Conservation (phyloP, 2,797 vertebrate species). For the Thripadectes ignobilis region DNA sequence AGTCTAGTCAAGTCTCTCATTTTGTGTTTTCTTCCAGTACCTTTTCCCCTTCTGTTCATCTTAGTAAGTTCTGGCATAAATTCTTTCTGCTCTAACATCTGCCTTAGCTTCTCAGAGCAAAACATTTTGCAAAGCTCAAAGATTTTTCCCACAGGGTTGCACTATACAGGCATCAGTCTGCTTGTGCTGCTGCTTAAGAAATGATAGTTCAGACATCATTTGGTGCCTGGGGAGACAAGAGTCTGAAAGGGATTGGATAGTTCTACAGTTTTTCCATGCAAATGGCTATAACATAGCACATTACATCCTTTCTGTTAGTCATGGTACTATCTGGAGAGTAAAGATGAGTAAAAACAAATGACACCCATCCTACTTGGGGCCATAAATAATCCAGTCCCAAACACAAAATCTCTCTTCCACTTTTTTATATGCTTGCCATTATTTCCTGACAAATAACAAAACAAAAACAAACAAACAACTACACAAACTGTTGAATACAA, state of each 20-base stretch:
- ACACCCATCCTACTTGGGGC: neutral
- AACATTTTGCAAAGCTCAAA: neutral
- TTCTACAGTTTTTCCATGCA: neutral
- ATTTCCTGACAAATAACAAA: neutral
- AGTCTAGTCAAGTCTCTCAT: neutral
- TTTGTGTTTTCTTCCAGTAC: neutral
- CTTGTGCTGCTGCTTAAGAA: neutral
- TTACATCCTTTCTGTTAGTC: neutral
- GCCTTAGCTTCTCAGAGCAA: neutral
- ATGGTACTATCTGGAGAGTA: neutral
- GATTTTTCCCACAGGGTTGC: neutral
- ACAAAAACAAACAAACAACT: neutral
- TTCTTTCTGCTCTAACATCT: neutral
- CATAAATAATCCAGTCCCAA: neutral
- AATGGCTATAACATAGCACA: neutral
- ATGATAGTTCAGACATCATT: neutral
- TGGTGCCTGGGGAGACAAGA: neutral
- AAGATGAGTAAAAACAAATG: neutral
- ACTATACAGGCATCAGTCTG: neutral
- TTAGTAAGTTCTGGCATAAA: neutral
- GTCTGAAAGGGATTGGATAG: neutral
- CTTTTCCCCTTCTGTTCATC: neutral
- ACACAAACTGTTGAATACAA: neutral
- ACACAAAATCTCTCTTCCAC: neutral
- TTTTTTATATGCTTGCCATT: neutral